Conservation (phyloP, 64 coral and sea anemone genomes). For the Porites australiensis region DNA sequence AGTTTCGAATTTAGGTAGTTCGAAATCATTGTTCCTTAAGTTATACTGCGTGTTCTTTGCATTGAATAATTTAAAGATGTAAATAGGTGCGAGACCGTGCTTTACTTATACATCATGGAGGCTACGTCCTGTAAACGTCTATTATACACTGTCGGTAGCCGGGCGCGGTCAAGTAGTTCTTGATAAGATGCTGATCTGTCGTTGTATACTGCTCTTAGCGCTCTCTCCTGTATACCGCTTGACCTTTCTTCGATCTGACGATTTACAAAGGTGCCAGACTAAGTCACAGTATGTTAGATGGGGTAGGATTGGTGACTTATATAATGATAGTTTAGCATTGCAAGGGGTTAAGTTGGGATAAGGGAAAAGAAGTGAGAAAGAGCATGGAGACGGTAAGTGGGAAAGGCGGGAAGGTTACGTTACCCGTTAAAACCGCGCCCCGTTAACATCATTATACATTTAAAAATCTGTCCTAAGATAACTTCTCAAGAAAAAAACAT, state of each 20-base stretch:
- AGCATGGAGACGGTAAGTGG: too few relatives aligned
- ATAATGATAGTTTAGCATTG: neutral
- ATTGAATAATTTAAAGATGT: conserved; percentile 8
- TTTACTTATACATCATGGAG: conserved; percentile 26
- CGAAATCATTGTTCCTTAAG: conserved; percentile 12
- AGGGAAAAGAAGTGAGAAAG: too few relatives aligned
- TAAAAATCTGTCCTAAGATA: too few relatives aligned
- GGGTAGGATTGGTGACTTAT: neutral
- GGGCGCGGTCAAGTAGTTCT: conserved; percentile 21
- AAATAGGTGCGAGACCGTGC: neutral
- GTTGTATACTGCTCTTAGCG: conserved; percentile 4
- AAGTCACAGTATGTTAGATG: conserved; percentile 12
- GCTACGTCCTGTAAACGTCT: conserved; percentile 46
- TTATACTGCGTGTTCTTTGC: conserved; percentile 5
- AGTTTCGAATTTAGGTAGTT: neutral
- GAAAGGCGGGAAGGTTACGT: too few relatives aligned
- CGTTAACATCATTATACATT: too few relatives aligned
- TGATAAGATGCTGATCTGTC: neutral
- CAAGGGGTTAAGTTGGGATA: neutral
- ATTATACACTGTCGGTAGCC: conserved; percentile 30
- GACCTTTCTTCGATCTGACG: neutral
- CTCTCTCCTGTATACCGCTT: conserved; percentile 35
- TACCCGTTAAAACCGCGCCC: too few relatives aligned
- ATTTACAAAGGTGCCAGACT: conserved; percentile 5
- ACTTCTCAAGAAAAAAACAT: too few relatives aligned